phyloP scores from a whole-genome alignment of 2,797 vertebrate genomes.

The Uromys caudimaculatus region DNA sequence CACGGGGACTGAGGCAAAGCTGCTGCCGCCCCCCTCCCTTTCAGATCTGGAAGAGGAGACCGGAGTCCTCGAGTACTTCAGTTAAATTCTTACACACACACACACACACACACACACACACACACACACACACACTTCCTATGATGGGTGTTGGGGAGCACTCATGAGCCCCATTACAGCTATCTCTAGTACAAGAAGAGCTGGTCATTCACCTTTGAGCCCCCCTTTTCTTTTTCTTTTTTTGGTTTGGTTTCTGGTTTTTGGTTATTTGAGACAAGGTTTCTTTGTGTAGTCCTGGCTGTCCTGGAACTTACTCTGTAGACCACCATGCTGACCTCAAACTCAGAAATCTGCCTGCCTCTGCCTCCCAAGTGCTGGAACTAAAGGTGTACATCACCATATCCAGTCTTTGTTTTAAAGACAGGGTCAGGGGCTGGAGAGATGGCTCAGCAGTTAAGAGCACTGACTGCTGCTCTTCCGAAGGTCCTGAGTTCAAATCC shows the following conservation, averaged over 20 bases:
- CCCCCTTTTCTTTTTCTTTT: neutral
- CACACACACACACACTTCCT: neutral
- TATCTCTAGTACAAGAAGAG: neutral
- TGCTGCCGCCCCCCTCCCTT: slow-evolving; percentile 84
- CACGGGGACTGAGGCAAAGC: slow-evolving; percentile 84
- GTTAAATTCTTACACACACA: slow-evolving; percentile 32
- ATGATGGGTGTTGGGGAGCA: neutral
- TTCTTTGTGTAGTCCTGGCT: neutral
- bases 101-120: neutral
- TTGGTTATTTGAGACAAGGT: neutral
- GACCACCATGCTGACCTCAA: neutral
- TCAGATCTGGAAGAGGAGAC: neutral
- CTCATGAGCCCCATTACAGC: neutral
- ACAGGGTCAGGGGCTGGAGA: too few species aligned
- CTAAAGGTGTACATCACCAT: neutral
- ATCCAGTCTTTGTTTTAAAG: neutral
- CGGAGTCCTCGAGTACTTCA: neutral
- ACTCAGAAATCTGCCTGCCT: neutral
- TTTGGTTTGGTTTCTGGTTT: neutral
- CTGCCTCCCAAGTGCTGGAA: neutral
- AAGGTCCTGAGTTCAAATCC: too few species aligned
- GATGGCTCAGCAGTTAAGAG: too few species aligned
- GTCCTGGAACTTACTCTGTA: neutral
- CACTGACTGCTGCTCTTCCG: too few species aligned
- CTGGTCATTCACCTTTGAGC: neutral